phyloP scores from a whole-genome alignment of 2,113 vertebrate species.

The Ochotona princeps region DNA sequence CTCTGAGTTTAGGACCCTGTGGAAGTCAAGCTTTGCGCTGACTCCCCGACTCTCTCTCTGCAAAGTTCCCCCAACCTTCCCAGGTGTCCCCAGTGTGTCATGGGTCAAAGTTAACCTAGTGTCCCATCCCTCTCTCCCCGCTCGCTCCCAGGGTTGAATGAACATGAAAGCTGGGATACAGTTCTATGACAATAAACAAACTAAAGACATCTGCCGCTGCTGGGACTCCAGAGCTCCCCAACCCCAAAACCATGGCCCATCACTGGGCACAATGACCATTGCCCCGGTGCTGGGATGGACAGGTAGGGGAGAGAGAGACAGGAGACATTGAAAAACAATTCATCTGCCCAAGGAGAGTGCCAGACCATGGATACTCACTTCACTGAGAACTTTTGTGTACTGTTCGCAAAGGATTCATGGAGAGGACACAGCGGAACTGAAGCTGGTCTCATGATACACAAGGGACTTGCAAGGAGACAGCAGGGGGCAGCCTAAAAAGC shows the following conservation, averaged over 20 bases:
- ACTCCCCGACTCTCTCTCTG: not conserved
- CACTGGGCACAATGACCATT: not conserved
- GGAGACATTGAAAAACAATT: not conserved
- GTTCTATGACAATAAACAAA: not conserved
- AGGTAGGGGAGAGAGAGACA: not conserved
- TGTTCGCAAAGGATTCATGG: not conserved
- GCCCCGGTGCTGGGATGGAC: not conserved
- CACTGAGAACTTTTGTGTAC: not conserved
- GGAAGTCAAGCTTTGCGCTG: not conserved
- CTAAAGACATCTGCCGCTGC: not conserved
- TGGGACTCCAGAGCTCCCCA: not conserved
- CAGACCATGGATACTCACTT: not conserved
- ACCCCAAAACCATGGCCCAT: not conserved
- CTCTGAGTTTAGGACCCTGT: not conserved
- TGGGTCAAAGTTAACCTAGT: not conserved
- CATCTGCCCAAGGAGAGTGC: not conserved
- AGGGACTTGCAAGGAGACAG: not conserved
- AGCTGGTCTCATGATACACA: not conserved
- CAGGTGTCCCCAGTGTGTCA: not conserved
- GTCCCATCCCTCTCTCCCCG: not conserved
- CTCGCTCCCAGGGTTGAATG: not conserved
- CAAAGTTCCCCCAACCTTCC: not conserved
- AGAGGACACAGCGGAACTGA: not conserved
- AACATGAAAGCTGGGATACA: no score
- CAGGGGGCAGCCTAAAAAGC: not conserved